phyloP scores from a whole-genome alignment of 2,888 invertebrate species.

The Epistrophe eligans region DNA sequence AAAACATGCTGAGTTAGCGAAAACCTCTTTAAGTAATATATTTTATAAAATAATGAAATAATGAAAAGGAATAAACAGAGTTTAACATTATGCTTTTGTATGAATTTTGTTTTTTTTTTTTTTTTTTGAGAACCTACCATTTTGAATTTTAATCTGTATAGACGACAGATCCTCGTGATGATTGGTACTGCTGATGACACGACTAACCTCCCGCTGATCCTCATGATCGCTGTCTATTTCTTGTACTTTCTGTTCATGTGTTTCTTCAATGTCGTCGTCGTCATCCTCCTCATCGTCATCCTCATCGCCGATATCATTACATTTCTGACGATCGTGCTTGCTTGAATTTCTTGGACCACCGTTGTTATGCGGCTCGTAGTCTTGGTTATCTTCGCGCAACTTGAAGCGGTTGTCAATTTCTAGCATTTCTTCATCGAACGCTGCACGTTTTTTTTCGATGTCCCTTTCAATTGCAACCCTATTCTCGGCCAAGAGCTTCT shows the following conservation, averaged over 20 bases:
- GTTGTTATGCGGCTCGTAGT: constrained; percentile 52
- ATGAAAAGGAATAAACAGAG: too few relatives aligned
- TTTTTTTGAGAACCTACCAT: constrained; percentile 40
- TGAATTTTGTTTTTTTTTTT: too few relatives aligned
- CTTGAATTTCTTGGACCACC: constrained; percentile 38
- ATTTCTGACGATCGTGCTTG: constrained; percentile 70
- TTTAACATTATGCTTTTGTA: neutral
- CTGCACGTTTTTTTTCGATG: constrained; percentile 87
- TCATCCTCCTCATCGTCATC: constrained; percentile 66
- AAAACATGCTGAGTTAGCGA: too few relatives aligned
- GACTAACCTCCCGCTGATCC: constrained; percentile 65
- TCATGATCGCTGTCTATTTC: constrained; percentile 64
- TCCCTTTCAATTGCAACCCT: constrained; percentile 87
- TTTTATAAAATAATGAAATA: too few relatives aligned
- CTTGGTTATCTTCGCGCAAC: constrained; percentile 77
- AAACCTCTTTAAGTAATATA: too few relatives aligned
- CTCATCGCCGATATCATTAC: constrained; percentile 40
- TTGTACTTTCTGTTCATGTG: constrained; percentile 7
- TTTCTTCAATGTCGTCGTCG: constrained; percentile 25
- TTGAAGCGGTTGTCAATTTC: constrained; percentile 85
- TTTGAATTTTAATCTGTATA: constrained; percentile 71
- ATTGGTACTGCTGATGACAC: constrained; percentile 64
- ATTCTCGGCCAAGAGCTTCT: constrained; percentile 87
- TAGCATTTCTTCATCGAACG: constrained; percentile 87
- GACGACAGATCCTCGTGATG: constrained; percentile 64